Base-by-base conservation (phyloP, 1,140 invertebrate genomes). In the Medauroidea extradentata region DNA sequence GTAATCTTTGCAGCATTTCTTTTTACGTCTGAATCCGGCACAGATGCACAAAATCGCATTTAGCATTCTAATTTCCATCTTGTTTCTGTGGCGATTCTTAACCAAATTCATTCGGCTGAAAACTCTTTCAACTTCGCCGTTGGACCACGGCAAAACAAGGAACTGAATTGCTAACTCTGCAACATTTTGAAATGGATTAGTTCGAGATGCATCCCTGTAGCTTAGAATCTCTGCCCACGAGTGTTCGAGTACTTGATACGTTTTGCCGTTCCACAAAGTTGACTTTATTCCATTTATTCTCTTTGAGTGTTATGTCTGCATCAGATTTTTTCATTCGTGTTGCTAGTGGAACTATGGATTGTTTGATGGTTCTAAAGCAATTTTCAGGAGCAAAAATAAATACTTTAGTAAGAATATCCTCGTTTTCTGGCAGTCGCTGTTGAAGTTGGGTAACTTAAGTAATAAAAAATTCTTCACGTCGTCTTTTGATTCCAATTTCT, bases 91-190 rank as follows among this genome's bases (percentile, higher is more conserved):
- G n/a, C n/a, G n/a, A n/a, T n/a, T n/a, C n/a, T n/a, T n/a, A n/a
- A n/a, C n/a, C n/a, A n/a, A n/a, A n/a, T n/a, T n/a, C n/a, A n/a
- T n/a, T n/a, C n/a, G n/a, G n/a, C n/a, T n/a, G n/a, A n/a, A n/a
- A n/a, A n/a, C n/a, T n/a, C 41, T 44, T 11, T 57, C 59, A 9
- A 61, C 29, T 24, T 61, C 27, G n/a, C 29, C 53, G 25, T 61
- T 61, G 7, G 59, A 61, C 23, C 39, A 51, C 0, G 53, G 44
- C 9, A 61, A 41, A 27, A 27, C 29, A 16, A 57, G 34, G 2
- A 4, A 9, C 7, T 13, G 23, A 2, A 61, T 14, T 11, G 44
- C 53, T 24, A 57, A 57, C 41, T 41, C 19, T 21, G 19, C 53
- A 19, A 61, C 5, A 34, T 34, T 34, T 11, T 9, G 11, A 25